Base-by-base conservation (phyloP, 2,797 vertebrate species). In the Sebastes taczanowskii region DNA sequence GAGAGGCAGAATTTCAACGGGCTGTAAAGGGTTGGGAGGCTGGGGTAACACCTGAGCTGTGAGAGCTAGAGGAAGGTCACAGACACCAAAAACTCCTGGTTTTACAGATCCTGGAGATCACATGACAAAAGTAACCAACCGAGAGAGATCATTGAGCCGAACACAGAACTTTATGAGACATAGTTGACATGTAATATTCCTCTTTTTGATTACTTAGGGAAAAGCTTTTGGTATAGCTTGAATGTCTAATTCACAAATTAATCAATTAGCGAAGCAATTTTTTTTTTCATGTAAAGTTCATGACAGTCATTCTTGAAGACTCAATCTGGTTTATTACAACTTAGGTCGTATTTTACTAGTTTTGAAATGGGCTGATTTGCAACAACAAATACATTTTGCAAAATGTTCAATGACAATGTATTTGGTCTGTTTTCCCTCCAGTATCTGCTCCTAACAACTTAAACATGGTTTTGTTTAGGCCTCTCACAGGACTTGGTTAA, bases 61-160 rank as follows among this genome's bases (percentile, higher is more conserved):
- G 16, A 58, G 49, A 30, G 65, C 42, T 30, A 86, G 38, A 74
- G 71, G 79, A 81, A 84, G 83, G 83, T 84, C 71, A 70, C 70
- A 70, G 82, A 83, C 80, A 85, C 46, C 74, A 64, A 27, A 75
- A 20, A 20, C 16, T 65, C 14, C 23, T 59, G n/a, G 10, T 61
- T 80, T 82, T 32, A 66, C 65, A 85, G 78, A 78, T 18, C 27
- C 11, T 10, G 11, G 55, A 38, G 11, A 66, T n/a, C 16, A 66
- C n/a, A 23, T 7, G 38, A 66, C 30, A 62, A 29, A 77, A 58
- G 5, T 11, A 8, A 62, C n/a, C 2, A 2, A 38, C 49, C 10
- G 55, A 70, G 65, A 27, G 49, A 59, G 64, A 59, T 35, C 7
- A 20, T 46, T 2, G 25, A 32, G 30, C 4, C 52, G 25, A 62